Evolutionary conservation across 2,113 vertebrate genomes (phyloP).

Genomic region (Colistium nudipinnis): DNA sequence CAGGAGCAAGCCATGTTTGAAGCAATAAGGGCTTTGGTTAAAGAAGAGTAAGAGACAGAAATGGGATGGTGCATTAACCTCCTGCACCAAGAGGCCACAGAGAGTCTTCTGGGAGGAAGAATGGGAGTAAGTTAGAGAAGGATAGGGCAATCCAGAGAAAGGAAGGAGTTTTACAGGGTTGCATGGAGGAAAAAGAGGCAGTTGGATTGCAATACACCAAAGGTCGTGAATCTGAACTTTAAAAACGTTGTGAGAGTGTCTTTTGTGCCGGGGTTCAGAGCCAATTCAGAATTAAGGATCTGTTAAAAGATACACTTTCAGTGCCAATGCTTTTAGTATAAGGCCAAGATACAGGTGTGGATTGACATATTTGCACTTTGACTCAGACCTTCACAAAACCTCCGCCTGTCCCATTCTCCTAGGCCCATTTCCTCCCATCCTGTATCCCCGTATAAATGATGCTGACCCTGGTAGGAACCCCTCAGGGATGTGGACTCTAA

Average conservation of each 20-base stretch:
- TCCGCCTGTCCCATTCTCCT: constrained; percentile 38
- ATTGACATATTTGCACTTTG: constrained; percentile 28
- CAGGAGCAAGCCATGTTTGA: constrained; percentile 10
- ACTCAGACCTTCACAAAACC: too few species aligned
- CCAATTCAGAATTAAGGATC: not conserved
- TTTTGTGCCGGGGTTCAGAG: not conserved
- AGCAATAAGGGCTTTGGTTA: not conserved
- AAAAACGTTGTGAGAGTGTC: not conserved
- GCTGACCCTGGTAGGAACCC: constrained; percentile 63
- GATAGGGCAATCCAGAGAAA: not conserved
- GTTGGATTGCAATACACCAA: not conserved
- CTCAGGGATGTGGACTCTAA: constrained; percentile 72
- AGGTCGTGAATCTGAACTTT: constrained; percentile 13
- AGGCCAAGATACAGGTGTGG: constrained; percentile 10
- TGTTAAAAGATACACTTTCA: too few species aligned
- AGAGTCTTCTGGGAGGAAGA: constrained; percentile 4
- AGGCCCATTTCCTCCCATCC: constrained; percentile 52
- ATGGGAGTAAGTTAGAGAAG: not conserved
- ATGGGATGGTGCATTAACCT: constrained; percentile 61
- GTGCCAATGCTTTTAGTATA: too few species aligned
- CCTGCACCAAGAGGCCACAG: constrained; percentile 34
- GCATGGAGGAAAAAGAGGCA: constrained; percentile 8
- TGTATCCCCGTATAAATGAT: constrained; percentile 64
- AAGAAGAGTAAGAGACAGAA: constrained; percentile 2
- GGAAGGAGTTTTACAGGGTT: constrained; percentile 27